A percentile compares a stretch with the other conserved stretches of the same genome.
Conservation (phyloP, 2,888 invertebrate species). For the Trichogramma evanescens region DNA sequence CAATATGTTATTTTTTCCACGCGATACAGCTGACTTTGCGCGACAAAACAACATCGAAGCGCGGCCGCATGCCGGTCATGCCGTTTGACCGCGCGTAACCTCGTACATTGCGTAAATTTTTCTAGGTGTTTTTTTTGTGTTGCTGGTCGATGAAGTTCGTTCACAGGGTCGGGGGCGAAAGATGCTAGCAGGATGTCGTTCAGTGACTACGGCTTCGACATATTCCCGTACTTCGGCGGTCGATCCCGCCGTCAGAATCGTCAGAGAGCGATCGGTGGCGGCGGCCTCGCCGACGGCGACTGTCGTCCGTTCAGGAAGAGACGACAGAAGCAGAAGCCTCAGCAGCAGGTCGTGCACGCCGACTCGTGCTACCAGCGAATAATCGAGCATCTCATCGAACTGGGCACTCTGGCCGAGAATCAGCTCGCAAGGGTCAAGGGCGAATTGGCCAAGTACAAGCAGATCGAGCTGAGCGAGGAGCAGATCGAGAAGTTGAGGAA, state of each 20-base stretch:
- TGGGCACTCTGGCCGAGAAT: conserved; percentile 31
- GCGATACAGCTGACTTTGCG: too few species aligned
- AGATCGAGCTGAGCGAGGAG: conserved; percentile 31
- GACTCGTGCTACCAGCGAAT: conserved; percentile 23
- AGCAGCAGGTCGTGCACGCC: background rate
- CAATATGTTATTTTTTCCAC: too few species aligned
- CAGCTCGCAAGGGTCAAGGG: conserved; percentile 28
- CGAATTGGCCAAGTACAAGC: conserved; percentile 34
- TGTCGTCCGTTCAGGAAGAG: background rate
- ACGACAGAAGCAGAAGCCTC: background rate
- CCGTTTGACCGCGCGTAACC: too few species aligned
- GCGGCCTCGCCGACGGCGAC: background rate
- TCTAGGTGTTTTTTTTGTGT: too few species aligned
- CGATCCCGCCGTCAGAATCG: too few species aligned
- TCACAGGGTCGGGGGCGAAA: too few species aligned
- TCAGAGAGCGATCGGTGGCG: too few species aligned
- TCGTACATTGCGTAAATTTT: too few species aligned
- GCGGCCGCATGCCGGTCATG: too few species aligned
- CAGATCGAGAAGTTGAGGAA: conserved; percentile 29
- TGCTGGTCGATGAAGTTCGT: too few species aligned
- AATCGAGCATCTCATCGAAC: conserved; percentile 32
- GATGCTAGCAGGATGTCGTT: conserved; percentile 14
- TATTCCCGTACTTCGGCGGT: conserved; percentile 5
- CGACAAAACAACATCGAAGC: too few species aligned
- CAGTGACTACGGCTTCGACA: conserved; percentile 14